Percentiles rank a stretch among this genome's conserved stretches.
phyloP scores from a whole-genome alignment of 53 echinoderm and acorn worm species.

The Crossaster papposus region DNA sequence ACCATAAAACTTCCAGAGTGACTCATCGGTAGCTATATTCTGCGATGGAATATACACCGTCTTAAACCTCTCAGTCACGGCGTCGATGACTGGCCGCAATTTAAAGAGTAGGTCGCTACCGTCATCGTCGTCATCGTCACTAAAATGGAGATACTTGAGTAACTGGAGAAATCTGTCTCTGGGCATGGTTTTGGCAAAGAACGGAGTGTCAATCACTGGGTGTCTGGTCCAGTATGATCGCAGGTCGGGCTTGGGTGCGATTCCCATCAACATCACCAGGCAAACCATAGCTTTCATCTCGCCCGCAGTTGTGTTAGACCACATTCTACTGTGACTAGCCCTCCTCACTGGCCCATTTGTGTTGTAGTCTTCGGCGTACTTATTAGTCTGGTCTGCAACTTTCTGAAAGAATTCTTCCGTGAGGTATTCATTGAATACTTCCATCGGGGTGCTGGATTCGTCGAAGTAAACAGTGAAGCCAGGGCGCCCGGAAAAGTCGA shows the following conservation, averaged over 20 bases:
- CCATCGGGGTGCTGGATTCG: background rate
- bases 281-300: background rate
- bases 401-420: background rate
- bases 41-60: background rate
- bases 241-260: too few relatives aligned
- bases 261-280: constrained; percentile 1
- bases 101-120: constrained; percentile 6
- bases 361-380: background rate
- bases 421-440: background rate
- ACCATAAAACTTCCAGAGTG: background rate
- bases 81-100: background rate
- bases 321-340: too few relatives aligned
- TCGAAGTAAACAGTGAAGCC: background rate
- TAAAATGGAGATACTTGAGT: too few relatives aligned
- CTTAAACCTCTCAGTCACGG: background rate
- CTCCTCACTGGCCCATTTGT: too few relatives aligned
- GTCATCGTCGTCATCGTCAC: too few relatives aligned
- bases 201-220: too few relatives aligned
- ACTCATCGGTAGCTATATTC: background rate
- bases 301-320: background rate
- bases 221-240: too few relatives aligned
- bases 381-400: background rate
- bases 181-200: too few relatives aligned
- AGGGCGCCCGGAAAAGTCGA: background rate
- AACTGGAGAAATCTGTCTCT: too few relatives aligned